Conservation (phyloP, 2,113 vertebrate species). For the Paratilapia polleni region DNA sequence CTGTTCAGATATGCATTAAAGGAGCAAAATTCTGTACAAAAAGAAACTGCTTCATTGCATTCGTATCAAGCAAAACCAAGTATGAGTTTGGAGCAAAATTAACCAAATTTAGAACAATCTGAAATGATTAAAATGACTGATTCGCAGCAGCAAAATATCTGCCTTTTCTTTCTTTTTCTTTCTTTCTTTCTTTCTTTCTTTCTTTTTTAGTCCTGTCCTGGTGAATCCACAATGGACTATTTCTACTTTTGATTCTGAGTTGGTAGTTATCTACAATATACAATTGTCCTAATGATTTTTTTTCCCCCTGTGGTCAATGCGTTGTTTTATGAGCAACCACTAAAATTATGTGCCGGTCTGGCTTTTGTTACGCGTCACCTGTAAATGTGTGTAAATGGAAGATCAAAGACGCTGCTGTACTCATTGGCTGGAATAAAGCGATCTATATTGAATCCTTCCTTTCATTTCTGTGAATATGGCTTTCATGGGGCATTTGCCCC, state of each 20-base stretch:
- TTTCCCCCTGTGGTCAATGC: conserved; percentile 2
- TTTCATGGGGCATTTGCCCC: conserved; percentile 16
- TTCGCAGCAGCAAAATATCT: neutral
- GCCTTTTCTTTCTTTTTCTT: neutral
- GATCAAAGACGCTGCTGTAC: conserved; percentile 34
- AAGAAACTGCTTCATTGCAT: neutral
- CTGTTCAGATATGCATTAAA: neutral
- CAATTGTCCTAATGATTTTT: neutral
- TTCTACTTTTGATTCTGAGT: neutral
- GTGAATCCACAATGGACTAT: neutral
- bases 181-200: too few relatives aligned
- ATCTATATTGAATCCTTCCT: conserved; percentile 66
- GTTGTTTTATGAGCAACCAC: neutral
- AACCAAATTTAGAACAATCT: too few relatives aligned
- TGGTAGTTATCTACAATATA: neutral
- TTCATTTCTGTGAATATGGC: conserved; percentile 45
- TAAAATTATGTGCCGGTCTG: conserved; percentile 23
- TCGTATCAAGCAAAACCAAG: too few relatives aligned
- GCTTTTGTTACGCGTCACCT: conserved; percentile 30
- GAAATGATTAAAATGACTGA: neutral
- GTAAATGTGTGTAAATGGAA: conserved; percentile 4
- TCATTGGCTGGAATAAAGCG: conserved; percentile 31
- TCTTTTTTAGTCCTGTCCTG: too few relatives aligned
- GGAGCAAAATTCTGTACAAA: neutral
- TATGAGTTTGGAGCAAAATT: too few relatives aligned